Base-by-base conservation (phyloP, 2,113 vertebrate genomes). In the human (Homo sapiens) region DNA sequence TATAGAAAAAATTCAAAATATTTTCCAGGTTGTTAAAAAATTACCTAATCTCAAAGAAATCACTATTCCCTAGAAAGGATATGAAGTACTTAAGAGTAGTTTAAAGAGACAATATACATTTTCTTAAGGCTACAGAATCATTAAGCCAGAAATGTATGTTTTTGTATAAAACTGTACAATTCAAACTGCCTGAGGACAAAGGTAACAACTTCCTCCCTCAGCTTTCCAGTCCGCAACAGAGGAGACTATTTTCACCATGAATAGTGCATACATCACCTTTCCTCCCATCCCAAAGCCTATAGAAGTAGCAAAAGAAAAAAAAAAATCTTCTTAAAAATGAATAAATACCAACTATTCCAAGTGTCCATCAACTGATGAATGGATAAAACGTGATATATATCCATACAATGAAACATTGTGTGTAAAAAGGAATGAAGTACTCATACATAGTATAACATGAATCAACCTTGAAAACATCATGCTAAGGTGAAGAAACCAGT, bases 11-110 rank as follows among this genome's bases (percentile, higher is more conserved):
- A 87, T 27, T 43, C 52, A 45, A 93, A 64, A 16, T 66, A 93
- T 48, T 93, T 82, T 35, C 35, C 35, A 76, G 43, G 72, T 89
- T 86, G 76, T 73, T 75, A 73, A 89, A 85, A 91, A 30, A 83
- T n/a, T 17, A n/a, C 68, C 25, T 45, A 81, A 68, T n/a, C 61
- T 91, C 25, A 87, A 90, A 92, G 59, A 88, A 93, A 88, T 43
- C 11, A 82, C 66, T 23, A 68, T 55, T 50, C 11, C 40, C 23
- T 30, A 84, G 23, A 61, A 80, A 61, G 45, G 22, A 85, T 87
- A 68, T 45, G n/a, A 79, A 80, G 12, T 52, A 43, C 11, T 64
- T n/a, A 82, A 82, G 25, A 66, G 59, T 16, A 6, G 6, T 52
- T 66, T 90, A 45, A 89, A 35, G 59, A 93, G 55, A 25, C 35